A percentile compares a stretch with the other conserved stretches of the same genome.
Evolutionary conservation across 2,888 invertebrate genomes (phyloP).

Genomic region (Rutpela maculata): DNA sequence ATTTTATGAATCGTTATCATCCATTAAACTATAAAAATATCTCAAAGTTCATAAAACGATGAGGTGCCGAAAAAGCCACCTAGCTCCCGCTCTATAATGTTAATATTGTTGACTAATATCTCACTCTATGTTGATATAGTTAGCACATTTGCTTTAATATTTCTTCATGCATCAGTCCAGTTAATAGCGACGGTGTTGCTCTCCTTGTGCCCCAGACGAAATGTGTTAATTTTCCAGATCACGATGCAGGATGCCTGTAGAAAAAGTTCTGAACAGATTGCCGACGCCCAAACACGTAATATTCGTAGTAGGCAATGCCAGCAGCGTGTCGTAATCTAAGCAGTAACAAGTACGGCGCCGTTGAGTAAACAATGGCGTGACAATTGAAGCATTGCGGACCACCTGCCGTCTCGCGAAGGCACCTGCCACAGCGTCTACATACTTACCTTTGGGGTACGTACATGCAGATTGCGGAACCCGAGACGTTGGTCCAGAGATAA

Average conservation of each 20-base stretch:
- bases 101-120: too few relatives aligned
- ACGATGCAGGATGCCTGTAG: neutral
- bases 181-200: too few relatives aligned
- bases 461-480: neutral
- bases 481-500: constrained; percentile 31
- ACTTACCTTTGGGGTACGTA: constrained; percentile 16
- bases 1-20: too few relatives aligned
- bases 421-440: constrained; percentile 38
- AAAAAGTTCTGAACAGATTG: constrained; percentile 10
- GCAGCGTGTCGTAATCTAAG: constrained; percentile 29
- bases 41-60: too few relatives aligned
- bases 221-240: neutral
- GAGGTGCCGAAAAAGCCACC: too few relatives aligned
- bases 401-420: constrained; percentile 57
- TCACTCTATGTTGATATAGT: too few relatives aligned
- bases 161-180: too few relatives aligned
- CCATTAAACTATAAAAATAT: too few relatives aligned
- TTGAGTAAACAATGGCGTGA: constrained; percentile 58
- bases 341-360: constrained; percentile 57
- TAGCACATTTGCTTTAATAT: too few relatives aligned
- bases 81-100: too few relatives aligned
- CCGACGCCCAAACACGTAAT: constrained; percentile 6
- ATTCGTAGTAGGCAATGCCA: constrained; percentile 1
- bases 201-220: too few relatives aligned
- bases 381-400: constrained; percentile 62